Conservation (phyloP, 1,140 invertebrate species). For the Drosophila pallidifrons region DNA sequence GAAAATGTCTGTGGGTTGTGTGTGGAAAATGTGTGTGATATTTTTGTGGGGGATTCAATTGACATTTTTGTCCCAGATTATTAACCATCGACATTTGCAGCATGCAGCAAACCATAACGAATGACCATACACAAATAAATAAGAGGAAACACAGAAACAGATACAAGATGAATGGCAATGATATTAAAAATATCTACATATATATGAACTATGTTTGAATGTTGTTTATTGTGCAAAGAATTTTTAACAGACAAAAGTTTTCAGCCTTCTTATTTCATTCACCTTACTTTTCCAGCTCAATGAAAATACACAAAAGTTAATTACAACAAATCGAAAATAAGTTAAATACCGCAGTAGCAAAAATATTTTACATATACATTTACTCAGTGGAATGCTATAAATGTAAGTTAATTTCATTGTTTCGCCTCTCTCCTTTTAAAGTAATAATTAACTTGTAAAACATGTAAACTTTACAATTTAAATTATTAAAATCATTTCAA, state of each 20-base stretch:
- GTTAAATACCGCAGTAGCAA: too few species aligned
- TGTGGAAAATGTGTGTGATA: conserved; percentile 9
- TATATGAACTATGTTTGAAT: too few species aligned
- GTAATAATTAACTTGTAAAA: background rate
- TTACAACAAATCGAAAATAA: too few species aligned
- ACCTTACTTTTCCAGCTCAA: too few species aligned
- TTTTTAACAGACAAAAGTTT: too few species aligned
- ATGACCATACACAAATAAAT: background rate
- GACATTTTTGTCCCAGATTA: conserved; percentile 2
- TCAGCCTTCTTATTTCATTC: too few species aligned
- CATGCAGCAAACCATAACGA: background rate
- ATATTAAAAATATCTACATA: too few species aligned
- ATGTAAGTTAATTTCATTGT: background rate
- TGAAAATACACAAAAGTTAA: too few species aligned
- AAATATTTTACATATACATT: background rate
- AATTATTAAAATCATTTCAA: background rate
- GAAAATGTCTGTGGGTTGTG: conserved; percentile 6
- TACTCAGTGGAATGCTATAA: background rate
- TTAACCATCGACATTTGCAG: conserved; percentile 9
- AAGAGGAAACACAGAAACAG: conserved; percentile 11
- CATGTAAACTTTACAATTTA: background rate
- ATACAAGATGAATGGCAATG: background rate
- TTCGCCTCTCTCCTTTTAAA: background rate
- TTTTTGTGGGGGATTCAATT: conserved; percentile 3
- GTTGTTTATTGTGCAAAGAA: too few species aligned